A percentile compares a stretch with the other conserved stretches of the same genome.
phyloP scores from a whole-genome alignment of 2,113 vertebrate genomes.

The Chlorocebus sabaeus region DNA sequence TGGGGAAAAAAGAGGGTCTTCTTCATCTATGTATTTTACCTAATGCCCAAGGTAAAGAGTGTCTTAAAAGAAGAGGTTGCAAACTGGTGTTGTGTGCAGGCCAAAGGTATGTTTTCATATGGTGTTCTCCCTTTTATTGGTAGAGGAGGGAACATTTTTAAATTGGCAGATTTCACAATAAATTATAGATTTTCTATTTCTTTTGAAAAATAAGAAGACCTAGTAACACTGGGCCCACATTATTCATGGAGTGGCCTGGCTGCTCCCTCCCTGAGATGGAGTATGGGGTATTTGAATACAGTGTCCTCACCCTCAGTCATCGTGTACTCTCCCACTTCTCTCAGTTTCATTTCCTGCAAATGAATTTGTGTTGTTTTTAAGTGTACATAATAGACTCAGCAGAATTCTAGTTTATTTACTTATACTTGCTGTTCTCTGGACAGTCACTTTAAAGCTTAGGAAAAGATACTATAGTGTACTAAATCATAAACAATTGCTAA shows the following conservation, averaged over 20 bases:
- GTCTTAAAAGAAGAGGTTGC: background rate
- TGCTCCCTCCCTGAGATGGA: background rate
- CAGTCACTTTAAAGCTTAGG: constrained; percentile 2
- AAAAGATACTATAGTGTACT: background rate
- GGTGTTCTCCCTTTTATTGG: background rate
- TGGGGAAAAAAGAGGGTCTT: background rate
- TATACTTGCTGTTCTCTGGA: background rate
- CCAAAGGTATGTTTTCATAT: background rate
- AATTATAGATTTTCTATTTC: background rate
- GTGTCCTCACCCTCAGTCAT: background rate
- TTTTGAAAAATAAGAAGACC: background rate
- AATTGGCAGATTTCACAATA: background rate
- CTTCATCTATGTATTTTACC: background rate
- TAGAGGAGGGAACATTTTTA: background rate
- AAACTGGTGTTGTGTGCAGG: background rate
- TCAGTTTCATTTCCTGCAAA: background rate
- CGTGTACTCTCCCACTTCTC: background rate
- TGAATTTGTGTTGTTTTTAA: background rate
- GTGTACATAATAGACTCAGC: background rate
- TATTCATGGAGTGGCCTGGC: background rate
- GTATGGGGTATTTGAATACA: background rate
- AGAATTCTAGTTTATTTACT: background rate
- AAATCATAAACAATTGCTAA: background rate
- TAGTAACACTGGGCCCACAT: background rate
- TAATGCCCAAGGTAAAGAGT: background rate